Evolutionary conservation across 2,797 vertebrate species (phyloP).

Genomic region (Poeciliopsis gracilis): DNA sequence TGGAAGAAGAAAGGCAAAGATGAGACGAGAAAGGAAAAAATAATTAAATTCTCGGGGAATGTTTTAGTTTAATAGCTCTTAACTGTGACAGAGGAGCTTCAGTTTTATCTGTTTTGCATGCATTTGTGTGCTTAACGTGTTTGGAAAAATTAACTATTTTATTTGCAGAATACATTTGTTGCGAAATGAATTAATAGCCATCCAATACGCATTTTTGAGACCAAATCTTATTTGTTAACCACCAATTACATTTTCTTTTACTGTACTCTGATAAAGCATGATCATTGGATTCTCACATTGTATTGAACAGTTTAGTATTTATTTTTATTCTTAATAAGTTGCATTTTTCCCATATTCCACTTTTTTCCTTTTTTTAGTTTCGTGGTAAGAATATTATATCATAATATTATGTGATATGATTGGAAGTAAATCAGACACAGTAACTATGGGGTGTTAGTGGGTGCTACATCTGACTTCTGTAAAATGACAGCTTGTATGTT

Average conservation of each 20-base stretch:
- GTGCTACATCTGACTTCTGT: neutral
- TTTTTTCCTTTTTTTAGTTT: neutral
- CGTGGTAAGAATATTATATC: neutral
- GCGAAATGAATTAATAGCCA: neutral
- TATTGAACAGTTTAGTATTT: neutral
- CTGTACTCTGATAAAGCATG: neutral
- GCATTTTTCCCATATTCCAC: neutral
- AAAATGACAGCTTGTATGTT: neutral
- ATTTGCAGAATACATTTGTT: neutral
- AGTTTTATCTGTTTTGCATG: constrained; percentile 18
- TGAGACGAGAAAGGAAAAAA: constrained; percentile 50
- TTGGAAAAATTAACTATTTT: neutral
- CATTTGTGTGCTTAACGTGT: neutral
- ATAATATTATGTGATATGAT: neutral
- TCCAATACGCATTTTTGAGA: neutral
- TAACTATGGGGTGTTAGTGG: no score
- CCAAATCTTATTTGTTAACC: neutral
- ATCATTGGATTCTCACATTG: neutral
- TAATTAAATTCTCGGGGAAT: constrained; percentile 69
- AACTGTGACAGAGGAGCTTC: constrained; percentile 41
- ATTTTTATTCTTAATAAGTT: neutral
- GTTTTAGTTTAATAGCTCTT: constrained; percentile 74
- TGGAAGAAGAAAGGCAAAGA: constrained; percentile 38
- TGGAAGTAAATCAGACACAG: neutral
- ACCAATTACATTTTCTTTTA: neutral